Percentiles rank a stretch among this genome's conserved stretches.
Evolutionary conservation across 37 sponge, comb jelly and placozoan species (phyloP).

Genomic region (Chondrosia reniformis): DNA sequence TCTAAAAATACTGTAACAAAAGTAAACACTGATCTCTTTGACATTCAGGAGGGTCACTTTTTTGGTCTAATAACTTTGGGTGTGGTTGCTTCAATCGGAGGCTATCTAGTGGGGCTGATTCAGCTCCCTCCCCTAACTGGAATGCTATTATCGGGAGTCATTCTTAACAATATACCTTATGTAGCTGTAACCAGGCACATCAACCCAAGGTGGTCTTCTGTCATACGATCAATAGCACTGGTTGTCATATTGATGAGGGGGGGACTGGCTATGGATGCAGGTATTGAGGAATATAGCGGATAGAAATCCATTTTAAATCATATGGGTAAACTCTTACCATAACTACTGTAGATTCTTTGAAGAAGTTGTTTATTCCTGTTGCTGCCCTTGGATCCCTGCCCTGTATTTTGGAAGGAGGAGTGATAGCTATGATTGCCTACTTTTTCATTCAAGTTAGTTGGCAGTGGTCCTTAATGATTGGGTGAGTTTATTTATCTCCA

Average conservation of each 20-base stretch:
- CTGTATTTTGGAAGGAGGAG: constrained; percentile 10
- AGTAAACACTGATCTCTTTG: not conserved
- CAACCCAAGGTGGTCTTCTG: constrained; percentile 56
- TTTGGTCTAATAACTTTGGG: constrained; percentile 62
- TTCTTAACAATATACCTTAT: constrained; percentile 67
- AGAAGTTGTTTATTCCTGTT: constrained; percentile 10
- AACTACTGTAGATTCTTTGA: not conserved
- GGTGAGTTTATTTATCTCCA: not conserved
- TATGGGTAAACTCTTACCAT: not conserved
- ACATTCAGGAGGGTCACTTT: constrained; percentile 53
- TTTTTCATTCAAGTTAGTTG: not conserved
- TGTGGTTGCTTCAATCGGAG: constrained; percentile 39
- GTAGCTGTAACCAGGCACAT: constrained; percentile 51
- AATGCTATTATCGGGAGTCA: constrained; percentile 88
- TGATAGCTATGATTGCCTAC: not conserved
- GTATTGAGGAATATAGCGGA: no score
- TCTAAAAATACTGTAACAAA: not conserved
- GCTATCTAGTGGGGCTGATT: constrained; percentile 52
- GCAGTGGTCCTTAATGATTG: constrained; percentile 20
- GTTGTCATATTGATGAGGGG: constrained; percentile 80
- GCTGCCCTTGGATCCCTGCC: constrained; percentile 1
- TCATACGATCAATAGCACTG: constrained; percentile 68
- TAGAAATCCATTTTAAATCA: no score
- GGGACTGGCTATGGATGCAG: constrained; percentile 76
- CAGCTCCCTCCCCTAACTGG: constrained; percentile 84